Evolutionary conservation across 1,140 invertebrate genomes (phyloP).

Genomic region (Halesus radiatus): DNA sequence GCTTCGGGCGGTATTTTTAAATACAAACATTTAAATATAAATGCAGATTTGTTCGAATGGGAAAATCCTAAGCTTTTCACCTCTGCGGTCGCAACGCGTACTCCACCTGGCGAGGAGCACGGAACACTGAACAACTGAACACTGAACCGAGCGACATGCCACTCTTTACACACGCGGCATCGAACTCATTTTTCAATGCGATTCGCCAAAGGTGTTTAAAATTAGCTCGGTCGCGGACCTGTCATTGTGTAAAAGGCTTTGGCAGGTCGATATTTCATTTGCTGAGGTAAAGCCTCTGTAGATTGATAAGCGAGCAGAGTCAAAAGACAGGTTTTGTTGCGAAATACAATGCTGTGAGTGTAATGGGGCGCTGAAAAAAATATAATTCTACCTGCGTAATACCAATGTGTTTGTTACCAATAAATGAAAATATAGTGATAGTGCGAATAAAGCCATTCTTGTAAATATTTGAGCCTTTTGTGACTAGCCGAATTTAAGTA

Average conservation of each 20-base stretch:
- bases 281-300: background rate
- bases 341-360: too few relatives aligned
- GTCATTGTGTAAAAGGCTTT: conserved; percentile 25
- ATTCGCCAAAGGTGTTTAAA: conserved; percentile 39
- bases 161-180: conserved; percentile 30
- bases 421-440: too few relatives aligned
- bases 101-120: conserved; percentile 42
- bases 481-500: too few relatives aligned
- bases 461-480: too few relatives aligned
- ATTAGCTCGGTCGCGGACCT: conserved; percentile 15
- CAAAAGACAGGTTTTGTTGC: too few relatives aligned
- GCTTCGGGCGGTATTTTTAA: background rate
- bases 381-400: too few relatives aligned
- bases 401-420: too few relatives aligned
- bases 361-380: too few relatives aligned
- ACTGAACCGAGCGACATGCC: background rate
- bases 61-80: conserved; percentile 2
- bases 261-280: conserved; percentile 18
- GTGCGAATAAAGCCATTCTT: too few relatives aligned
- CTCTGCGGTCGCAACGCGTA: conserved; percentile 23
- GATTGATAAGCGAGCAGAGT: background rate
- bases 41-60: background rate
- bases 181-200: conserved; percentile 38
- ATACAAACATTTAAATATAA: background rate
- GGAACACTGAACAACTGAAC: conserved; percentile 38